phyloP scores from a whole-genome alignment of 2,888 invertebrate genomes.

The Girardia tigrina region DNA sequence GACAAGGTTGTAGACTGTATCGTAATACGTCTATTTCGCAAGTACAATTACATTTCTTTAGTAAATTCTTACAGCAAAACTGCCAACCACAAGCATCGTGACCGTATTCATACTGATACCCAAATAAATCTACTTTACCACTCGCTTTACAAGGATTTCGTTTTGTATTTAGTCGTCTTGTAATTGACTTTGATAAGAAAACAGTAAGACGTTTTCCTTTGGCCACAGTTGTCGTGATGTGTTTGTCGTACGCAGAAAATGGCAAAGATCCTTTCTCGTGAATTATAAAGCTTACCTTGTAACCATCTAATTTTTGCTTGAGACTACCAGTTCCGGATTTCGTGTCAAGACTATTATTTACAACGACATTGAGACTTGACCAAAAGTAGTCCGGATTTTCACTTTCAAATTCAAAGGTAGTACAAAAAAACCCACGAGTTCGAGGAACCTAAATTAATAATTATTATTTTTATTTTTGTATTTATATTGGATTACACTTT shows the following conservation, averaged over 20 bases:
- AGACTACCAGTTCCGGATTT: neutral
- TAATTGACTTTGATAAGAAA: conserved; percentile 17
- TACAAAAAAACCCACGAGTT: neutral
- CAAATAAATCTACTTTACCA: neutral
- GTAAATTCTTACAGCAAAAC: neutral
- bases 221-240: neutral
- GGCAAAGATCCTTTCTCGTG: conserved; percentile 24
- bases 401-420: neutral
- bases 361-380: neutral
- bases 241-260: conserved; percentile 26
- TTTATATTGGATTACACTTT: too few relatives aligned
- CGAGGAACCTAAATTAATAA: neutral
- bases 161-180: neutral
- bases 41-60: neutral
- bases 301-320: neutral
- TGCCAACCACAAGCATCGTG: neutral
- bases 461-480: too few relatives aligned
- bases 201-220: neutral
- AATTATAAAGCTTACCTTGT: conserved; percentile 8
- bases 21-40: neutral
- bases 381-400: neutral
- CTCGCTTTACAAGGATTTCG: conserved; percentile 12
- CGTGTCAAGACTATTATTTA: neutral
- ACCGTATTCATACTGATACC: neutral
- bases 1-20: neutral